A percentile compares a stretch with the other conserved stretches of the same genome.
Conservation (phyloP, 2,888 invertebrate genomes). For the Drosophila cyrtoloma region DNA sequence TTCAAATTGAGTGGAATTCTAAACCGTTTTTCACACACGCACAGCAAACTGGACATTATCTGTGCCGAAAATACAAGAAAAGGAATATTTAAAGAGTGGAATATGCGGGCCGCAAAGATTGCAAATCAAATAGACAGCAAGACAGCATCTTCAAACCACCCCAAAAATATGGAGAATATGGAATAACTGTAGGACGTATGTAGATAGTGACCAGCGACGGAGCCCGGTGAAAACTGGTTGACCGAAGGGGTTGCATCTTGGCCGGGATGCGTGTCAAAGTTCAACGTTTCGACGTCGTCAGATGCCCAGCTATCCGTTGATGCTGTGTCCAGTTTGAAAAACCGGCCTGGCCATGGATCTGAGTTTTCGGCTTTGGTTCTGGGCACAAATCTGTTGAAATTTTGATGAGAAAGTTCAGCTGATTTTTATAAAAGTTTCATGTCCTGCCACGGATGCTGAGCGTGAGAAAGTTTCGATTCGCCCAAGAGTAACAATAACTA, state of each 20-base stretch:
- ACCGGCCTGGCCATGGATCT: constrained; percentile 61
- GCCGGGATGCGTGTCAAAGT: constrained; percentile 77
- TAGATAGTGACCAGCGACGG: constrained; percentile 58
- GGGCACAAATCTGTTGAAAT: constrained; percentile 76
- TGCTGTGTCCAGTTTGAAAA: constrained; percentile 78
- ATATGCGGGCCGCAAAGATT: constrained; percentile 67
- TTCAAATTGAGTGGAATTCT: constrained; percentile 17
- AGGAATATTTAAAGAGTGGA: constrained; percentile 19
- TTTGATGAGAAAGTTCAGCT: constrained; percentile 78
- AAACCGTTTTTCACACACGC: constrained; percentile 28
- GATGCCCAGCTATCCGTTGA: constrained; percentile 44
- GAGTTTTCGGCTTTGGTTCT: constrained; percentile 33
- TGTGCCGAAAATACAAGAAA: constrained; percentile 59
- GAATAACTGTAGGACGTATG: neutral
- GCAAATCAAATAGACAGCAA: constrained; percentile 57
- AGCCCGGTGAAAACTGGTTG: constrained; percentile 63
- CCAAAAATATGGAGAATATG: constrained; percentile 24
- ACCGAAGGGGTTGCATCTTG: constrained; percentile 66
- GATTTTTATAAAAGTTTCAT: constrained; percentile 74
- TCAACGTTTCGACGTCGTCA: constrained; percentile 54
- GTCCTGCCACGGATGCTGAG: constrained; percentile 73
- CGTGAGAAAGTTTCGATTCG: constrained; percentile 68
- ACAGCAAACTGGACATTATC: constrained; percentile 76
- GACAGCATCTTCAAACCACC: constrained; percentile 58
- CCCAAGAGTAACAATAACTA: constrained; percentile 48